Base-by-base conservation (phyloP, 2,797 vertebrate genomes). In the Mionectes olivaceus region DNA sequence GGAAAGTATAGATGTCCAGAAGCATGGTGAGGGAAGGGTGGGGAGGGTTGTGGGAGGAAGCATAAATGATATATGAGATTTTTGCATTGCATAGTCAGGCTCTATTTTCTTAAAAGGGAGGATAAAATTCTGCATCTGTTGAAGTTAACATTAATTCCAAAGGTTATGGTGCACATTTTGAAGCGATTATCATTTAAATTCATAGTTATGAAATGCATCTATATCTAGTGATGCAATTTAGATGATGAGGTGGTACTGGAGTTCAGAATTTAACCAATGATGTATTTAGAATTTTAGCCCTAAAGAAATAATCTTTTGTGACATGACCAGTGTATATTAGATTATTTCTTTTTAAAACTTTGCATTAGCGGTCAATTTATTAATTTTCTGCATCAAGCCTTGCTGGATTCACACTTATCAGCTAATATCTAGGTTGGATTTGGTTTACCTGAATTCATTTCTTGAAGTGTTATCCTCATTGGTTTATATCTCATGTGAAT, bases 21-120 rank as follows among this genome's bases (percentile, higher is more conserved):
- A 50, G 19, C 17, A 27, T 28, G 15, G 50, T 52, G 27, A 11
- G 49, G 49, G 27, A 1, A 4, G 1, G 1, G 1, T 21, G 5
- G 7, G 5, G 12, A 3, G 3, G 11, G 9, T n/a, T 24, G 17
- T 50, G 8, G 13, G 8, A 39, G 7, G 12, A 30, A 33, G 18
- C 18, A 23, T 15, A 65, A 53, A 55, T 37, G 39, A 43, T 57
- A 7, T 3, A 18, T 50, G 19, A 55, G 9, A 46, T 32, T 43
- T 68, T 27, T 61, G 30, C 14, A 53, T 50, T 49, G 5, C 16
- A n/a, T 70, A 63, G 5, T 33, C 49, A 82, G 14, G 15, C 4
- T 83, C 9, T 47, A 5, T 60, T 60, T 93, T 70, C 30, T 83
- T 80, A 47, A 63, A 92, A 77, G 4, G 7, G 16, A 70, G 5